Evolutionary conservation across 2,113 vertebrate genomes (phyloP).

Genomic region (Rutilus rutilus): DNA sequence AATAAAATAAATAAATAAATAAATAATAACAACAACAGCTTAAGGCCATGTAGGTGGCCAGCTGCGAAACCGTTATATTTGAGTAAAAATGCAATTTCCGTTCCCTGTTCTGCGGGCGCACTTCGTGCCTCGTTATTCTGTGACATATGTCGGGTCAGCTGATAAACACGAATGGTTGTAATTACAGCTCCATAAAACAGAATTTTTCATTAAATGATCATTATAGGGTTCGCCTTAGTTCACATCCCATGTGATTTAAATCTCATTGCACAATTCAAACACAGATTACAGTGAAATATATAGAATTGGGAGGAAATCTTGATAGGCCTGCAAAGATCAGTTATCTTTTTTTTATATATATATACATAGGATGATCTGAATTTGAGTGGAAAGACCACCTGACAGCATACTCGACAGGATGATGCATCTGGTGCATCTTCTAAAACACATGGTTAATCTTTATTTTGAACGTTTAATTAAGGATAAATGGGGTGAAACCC

Average conservation of each 20-base stretch:
- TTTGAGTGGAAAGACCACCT: background rate
- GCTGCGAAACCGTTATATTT: slow-evolving; percentile 48
- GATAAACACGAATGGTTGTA: slow-evolving; percentile 57
- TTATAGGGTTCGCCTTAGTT: slow-evolving; percentile 45
- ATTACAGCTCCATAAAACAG: slow-evolving; percentile 57
- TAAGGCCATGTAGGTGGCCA: slow-evolving; percentile 53
- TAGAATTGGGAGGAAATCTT: background rate
- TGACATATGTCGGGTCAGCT: slow-evolving; percentile 56
- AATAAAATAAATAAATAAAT: no score
- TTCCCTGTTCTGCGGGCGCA: slow-evolving; percentile 40
- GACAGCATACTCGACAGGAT: background rate
- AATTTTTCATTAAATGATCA: slow-evolving; percentile 58
- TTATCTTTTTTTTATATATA: background rate
- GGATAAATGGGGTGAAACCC: slow-evolving; percentile 46
- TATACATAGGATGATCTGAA: background rate
- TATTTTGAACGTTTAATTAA: slow-evolving; percentile 38
- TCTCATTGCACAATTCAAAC: slow-evolving; percentile 33
- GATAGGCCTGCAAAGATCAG: background rate
- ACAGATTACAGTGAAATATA: background rate
- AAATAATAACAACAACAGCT: slow-evolving; percentile 22
- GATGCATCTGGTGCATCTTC: background rate
- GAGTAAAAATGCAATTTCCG: slow-evolving; percentile 55
- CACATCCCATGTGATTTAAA: slow-evolving; percentile 35
- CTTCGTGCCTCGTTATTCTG: slow-evolving; percentile 36
- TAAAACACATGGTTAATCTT: slow-evolving; percentile 20